phyloP scores from a whole-genome alignment of 2,888 invertebrate species.

The Epinotia brunnichana region DNA sequence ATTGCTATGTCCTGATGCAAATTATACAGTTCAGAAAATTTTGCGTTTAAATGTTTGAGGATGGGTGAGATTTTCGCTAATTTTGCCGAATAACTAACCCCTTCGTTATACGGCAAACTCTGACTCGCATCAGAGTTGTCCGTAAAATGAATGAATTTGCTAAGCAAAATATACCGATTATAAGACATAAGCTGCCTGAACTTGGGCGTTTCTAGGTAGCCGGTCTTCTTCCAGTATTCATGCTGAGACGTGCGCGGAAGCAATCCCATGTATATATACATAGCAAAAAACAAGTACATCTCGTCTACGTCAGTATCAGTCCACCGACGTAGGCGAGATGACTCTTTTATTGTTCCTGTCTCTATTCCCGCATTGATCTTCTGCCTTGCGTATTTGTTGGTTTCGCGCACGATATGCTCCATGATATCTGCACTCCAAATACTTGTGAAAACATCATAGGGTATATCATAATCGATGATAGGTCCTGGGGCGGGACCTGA shows the following conservation, averaged over 20 bases:
- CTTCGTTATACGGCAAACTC: conserved; percentile 19
- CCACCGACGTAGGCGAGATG: conserved; percentile 48
- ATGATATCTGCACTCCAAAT: conserved; percentile 43
- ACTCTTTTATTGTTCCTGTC: conserved; percentile 23
- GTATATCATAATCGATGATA: no score
- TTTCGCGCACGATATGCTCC: conserved; percentile 47
- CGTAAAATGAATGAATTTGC: conserved; percentile 46
- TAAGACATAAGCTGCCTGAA: conserved; percentile 46
- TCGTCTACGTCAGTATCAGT: conserved; percentile 46
- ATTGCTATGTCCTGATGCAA: conserved; percentile 40
- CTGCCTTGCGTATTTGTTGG: conserved; percentile 49
- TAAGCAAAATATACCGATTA: conserved; percentile 46
- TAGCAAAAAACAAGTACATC: conserved; percentile 46
- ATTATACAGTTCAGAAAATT: conserved; percentile 12
- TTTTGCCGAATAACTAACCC: conserved; percentile 40
- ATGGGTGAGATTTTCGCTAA: conserved; percentile 26
- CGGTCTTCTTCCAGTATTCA: conserved; percentile 46
- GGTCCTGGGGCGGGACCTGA: conserved; percentile 45
- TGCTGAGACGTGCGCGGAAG: conserved; percentile 34
- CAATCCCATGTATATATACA: conserved; percentile 48
- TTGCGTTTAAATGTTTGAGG: neutral
- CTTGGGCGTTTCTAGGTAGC: conserved; percentile 42
- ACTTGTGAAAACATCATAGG: conserved; percentile 10
- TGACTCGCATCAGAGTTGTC: conserved; percentile 40
- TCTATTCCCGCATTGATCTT: conserved; percentile 41